A percentile compares a stretch with the other conserved stretches of the same genome.
Conservation (phyloP, 1,140 invertebrate species). For the Drosophila ironensis region DNA sequence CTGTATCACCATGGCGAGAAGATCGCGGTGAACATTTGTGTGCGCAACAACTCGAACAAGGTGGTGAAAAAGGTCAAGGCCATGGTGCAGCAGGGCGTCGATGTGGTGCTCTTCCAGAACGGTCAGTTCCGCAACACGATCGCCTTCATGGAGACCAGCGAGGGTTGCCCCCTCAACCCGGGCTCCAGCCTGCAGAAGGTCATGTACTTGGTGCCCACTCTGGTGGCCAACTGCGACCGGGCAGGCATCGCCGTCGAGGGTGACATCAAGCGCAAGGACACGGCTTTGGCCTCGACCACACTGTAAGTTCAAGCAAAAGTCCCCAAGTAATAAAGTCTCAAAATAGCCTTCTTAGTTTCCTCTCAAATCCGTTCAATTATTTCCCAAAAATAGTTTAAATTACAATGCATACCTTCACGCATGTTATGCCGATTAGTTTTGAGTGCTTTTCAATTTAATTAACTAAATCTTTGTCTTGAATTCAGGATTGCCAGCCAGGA, state of each 20-base stretch:
- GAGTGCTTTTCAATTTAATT: no score
- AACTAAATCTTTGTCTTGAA: conserved; percentile 33
- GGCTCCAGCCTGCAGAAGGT: conserved; percentile 96
- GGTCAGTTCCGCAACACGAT: conserved; percentile 98
- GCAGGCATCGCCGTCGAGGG: conserved; percentile 97
- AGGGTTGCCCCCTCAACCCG: conserved; percentile 95
- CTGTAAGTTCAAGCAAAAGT: conserved; percentile 87
- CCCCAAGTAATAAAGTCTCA: no score
- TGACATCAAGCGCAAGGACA: conserved; percentile 91
- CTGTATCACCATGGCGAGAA: conserved; percentile 98
- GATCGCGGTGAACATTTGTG: conserved; percentile 95
- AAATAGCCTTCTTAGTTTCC: no score
- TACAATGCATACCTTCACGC: no score
- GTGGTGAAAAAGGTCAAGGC: conserved; percentile 98
- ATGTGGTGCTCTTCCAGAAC: conserved; percentile 99
- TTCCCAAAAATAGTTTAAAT: no score
- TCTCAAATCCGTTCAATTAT: no score
- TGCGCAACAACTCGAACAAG: conserved; percentile 99
- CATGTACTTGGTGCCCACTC: conserved; percentile 91
- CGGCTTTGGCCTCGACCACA: conserved; percentile 97
- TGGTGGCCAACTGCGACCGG: conserved; percentile 92
- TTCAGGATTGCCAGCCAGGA: conserved; percentile 90
- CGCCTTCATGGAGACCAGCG: conserved; percentile 94
- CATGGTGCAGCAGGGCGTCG: conserved; percentile 96
- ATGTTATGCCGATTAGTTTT: no score